Evolutionary conservation across 2,797 vertebrate genomes (phyloP).

Genomic region (Gorsachius magnificus): DNA sequence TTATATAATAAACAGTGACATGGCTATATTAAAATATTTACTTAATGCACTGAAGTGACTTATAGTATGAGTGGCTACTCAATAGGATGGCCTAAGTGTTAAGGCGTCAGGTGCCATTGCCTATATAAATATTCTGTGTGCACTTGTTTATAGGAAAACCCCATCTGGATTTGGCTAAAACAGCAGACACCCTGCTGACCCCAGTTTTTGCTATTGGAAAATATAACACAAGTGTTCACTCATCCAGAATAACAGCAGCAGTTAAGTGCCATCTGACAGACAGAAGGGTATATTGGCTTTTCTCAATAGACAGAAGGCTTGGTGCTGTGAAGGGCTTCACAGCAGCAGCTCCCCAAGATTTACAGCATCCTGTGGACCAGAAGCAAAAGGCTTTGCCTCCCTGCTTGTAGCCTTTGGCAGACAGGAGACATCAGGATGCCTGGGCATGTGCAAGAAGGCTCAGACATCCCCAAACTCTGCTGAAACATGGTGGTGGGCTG

Average conservation of each 20-base stretch:
- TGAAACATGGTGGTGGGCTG: not conserved
- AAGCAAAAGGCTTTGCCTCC: slow-evolving; percentile 1
- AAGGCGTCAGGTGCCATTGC: slow-evolving; percentile 98
- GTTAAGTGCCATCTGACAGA: slow-evolving; percentile 95
- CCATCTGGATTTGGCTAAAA: slow-evolving; percentile 93
- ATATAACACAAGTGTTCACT: slow-evolving; percentile 97
- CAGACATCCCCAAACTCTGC: not conserved
- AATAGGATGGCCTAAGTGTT: slow-evolving; percentile 96
- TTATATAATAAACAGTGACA: slow-evolving; percentile 99
- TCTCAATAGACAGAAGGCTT: slow-evolving; percentile 80
- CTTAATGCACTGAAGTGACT: slow-evolving; percentile 98
- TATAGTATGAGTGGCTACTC: slow-evolving; percentile 97
- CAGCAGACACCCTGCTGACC: slow-evolving; percentile 91
- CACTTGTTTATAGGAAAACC: slow-evolving; percentile 99
- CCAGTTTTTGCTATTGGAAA: slow-evolving; percentile 92
- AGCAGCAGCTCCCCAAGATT: slow-evolving; percentile 65
- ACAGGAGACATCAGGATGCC: not conserved
- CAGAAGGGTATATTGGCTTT: slow-evolving; percentile 87
- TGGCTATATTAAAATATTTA: slow-evolving; percentile 99
- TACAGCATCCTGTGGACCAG: slow-evolving; percentile 62
- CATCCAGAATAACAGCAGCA: slow-evolving; percentile 82
- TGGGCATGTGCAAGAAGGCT: not conserved
- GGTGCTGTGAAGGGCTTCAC: slow-evolving; percentile 70
- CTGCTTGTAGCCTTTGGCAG: not conserved
- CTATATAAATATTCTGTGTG: slow-evolving; percentile 96